Base-by-base conservation (phyloP, 2,113 vertebrate genomes). In the Neodon shergylaensis region DNA sequence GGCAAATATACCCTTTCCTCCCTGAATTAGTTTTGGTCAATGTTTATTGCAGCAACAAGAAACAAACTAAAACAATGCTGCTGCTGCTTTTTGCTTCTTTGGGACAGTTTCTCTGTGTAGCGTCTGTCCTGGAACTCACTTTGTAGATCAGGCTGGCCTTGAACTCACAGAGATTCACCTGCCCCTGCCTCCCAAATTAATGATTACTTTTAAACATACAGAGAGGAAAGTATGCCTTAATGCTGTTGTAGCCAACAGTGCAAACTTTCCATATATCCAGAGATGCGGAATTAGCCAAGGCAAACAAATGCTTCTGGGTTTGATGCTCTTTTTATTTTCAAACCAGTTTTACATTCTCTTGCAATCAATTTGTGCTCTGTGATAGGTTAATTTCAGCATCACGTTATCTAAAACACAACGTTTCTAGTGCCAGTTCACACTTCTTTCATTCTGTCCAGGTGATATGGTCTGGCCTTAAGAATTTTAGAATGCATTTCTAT, bases 181-280 rank as follows among this genome's bases (percentile, higher is more conserved):
- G 68, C 68, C 33, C 19, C 14, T 16, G 68, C 68, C 68, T 70
- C 33, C 6, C 14, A 5, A 70, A 92, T 16, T 17, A 42, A 28
- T 84, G 83, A 63, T 28, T 66, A 17, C 63, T 94, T 94, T 81
- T 42, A 66, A 95, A 77, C 44, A 65, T 74, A 92, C 52, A 39
- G 54, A 81, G 54, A 76, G 12, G 74, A 93, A 93, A 66, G 3
- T 81, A 26, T 91, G 10, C 66, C 73, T 68, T 85, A 44, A 47
- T 5, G 74, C 92, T 72, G 22, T 7, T 92, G 68, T 77, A 19
- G 39, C 28, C 76, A 95, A 70, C 65, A 89, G 70, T 61, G 22
- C 26, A 52, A 61, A 19, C 13, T 88, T 52, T 90, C 8, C 7
- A 19, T 74, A 52, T 28, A 65, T 3, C 63, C 26, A 86, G 65